phyloP scores from a whole-genome alignment of 1,140 invertebrate genomes.

The Whitmania pigra region DNA sequence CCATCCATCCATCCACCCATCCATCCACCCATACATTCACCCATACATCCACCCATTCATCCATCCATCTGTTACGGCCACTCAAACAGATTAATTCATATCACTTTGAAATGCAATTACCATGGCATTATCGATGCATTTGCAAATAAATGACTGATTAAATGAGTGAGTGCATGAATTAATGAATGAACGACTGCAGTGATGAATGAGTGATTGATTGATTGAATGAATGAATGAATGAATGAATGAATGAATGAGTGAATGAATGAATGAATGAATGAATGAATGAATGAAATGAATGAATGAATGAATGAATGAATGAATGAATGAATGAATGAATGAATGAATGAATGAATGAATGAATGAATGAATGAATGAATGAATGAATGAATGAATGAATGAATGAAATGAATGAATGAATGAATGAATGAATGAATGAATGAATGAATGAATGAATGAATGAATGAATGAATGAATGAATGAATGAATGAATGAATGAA shows the following conservation, averaged over 20 bases:
- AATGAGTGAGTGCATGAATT: neutral
- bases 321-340: constrained; percentile 18
- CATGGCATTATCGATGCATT: too few species aligned
- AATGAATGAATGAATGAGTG: constrained; percentile 18
- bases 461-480: neutral
- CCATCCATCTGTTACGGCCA: too few species aligned
- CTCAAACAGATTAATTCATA: too few species aligned
- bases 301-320: constrained; percentile 18
- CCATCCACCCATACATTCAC: too few species aligned
- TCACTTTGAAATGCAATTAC: too few species aligned
- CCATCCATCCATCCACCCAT: too few species aligned
- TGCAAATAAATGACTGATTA: too few species aligned
- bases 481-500: constrained; percentile 24
- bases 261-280: constrained; percentile 21
- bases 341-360: constrained; percentile 17
- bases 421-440: too few species aligned
- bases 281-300: constrained; percentile 19
- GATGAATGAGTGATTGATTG: constrained; percentile 19
- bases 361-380: neutral
- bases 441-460: too few species aligned
- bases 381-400: too few species aligned
- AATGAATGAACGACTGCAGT: constrained; percentile 21
- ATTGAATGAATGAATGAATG: constrained; percentile 17
- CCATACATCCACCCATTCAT: too few species aligned
- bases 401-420: too few species aligned